Evolutionary conservation across 2,113 vertebrate genomes (phyloP), one percentile per base, ranked within the genome.

Genomic region (Daphoenositta chrysoptera): DNA sequence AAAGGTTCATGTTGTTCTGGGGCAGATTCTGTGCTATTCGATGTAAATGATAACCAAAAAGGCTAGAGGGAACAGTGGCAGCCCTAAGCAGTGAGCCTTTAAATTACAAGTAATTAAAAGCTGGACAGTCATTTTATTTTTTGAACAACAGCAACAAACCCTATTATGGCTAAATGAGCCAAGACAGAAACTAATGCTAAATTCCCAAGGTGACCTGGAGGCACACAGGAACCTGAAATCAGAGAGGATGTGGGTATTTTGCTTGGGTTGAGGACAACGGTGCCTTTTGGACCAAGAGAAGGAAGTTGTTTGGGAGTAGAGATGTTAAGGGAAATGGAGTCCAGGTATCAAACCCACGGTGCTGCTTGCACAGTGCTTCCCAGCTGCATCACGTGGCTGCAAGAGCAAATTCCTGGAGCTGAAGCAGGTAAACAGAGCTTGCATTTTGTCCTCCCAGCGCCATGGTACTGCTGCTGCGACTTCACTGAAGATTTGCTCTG

Each of bases 31-130:
- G 19, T 40, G 14, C 58, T 83, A 37, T 78, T 80, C 14, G 42
- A 35, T 2, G 0, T 11, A 82, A 90, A 63, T 10, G 28, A 42
- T 50, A 91, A 66, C 19, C 18, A 31, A 15, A 65, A 42, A 45
- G 20, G 18, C 24, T 78, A 61, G 18, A 86, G 22, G 15, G 58
- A 79, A 80, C 54, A 87, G 16, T 7, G 18, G 27, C 44, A 89
- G 57, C 70, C 45, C n/a, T 72, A 79, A 53, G 71, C 57, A 78
- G 21, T 11, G 9, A 53, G 53, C 10, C 28, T 83, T 78, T 50
- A 85, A 87, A 57, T 39, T 50, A 85, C 27, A 85, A 69, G 39
- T 53, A 63, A 80, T 57, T 69, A 81, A 85, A 83, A 61, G n/a
- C 22, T 56, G 48, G 21, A 63, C 13, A 44, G n/a, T 14, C 1